Evolutionary conservation across 2,797 vertebrate genomes (phyloP).

Genomic region (Sebastes goodei): DNA sequence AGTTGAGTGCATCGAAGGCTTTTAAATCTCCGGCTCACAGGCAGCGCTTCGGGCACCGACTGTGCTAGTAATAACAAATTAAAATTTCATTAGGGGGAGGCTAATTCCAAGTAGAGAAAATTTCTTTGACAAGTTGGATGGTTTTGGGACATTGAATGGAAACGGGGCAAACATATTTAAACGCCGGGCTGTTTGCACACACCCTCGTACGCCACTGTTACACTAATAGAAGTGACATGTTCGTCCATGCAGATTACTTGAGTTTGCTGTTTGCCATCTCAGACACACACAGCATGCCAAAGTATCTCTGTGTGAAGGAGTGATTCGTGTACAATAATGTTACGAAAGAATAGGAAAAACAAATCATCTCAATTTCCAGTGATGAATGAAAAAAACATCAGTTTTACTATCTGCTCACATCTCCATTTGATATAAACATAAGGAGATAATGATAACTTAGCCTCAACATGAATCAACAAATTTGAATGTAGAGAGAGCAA

Average conservation of each 20-base stretch:
- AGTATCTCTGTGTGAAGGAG: neutral
- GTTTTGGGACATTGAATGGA: slow-evolving; percentile 55
- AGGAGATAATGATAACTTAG: neutral
- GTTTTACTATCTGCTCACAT: neutral
- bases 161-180: slow-evolving; percentile 32
- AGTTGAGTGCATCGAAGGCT: slow-evolving; percentile 59
- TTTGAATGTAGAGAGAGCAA: neutral
- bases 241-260: neutral
- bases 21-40: slow-evolving; percentile 58
- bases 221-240: neutral
- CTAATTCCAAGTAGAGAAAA: slow-evolving; percentile 58
- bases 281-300: neutral
- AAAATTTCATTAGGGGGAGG: slow-evolving; percentile 66
- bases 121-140: slow-evolving; percentile 59
- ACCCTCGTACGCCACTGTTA: neutral
- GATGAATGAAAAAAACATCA: neutral
- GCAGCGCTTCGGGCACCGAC: slow-evolving; percentile 55
- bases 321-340: neutral
- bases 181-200: neutral
- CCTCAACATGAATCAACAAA: neutral
- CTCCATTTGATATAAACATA: neutral
- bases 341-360: neutral
- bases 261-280: neutral
- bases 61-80: slow-evolving; percentile 69
- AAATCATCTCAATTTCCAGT: neutral